Conservation (phyloP, 2,888 invertebrate genomes). For the Lepas anatifera region DNA sequence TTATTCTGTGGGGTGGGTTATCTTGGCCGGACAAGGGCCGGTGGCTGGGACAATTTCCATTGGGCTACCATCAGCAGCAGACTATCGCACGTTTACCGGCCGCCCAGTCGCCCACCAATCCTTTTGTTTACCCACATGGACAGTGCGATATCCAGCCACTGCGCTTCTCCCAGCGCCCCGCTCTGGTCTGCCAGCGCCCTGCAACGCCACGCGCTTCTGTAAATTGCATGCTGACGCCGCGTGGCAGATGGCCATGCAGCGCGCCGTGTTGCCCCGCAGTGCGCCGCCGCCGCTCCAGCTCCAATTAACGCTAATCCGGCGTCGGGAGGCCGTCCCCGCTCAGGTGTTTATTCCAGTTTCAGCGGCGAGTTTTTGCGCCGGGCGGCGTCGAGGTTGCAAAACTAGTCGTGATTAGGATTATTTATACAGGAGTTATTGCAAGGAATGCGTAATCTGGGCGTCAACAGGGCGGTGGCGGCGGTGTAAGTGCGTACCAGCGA, state of each 20-base stretch:
- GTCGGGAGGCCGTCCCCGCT: neutral
- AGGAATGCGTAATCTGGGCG: slow-evolving; percentile 5
- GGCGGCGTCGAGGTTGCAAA: too few relatives aligned
- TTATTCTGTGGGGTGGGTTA: neutral
- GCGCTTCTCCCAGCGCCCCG: neutral
- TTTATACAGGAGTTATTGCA: slow-evolving; percentile 10
- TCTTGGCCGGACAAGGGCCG: neutral
- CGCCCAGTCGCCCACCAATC: neutral
- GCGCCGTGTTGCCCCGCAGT: neutral
- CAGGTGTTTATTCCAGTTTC: slow-evolving; percentile 10
- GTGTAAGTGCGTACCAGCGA: neutral
- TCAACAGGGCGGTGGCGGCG: neutral
- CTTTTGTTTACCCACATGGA: neutral
- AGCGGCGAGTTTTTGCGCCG: neutral
- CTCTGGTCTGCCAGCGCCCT: neutral
- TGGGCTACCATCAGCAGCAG: neutral
- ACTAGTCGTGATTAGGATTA: slow-evolving; percentile 7
- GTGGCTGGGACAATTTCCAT: neutral
- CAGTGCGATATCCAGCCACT: neutral
- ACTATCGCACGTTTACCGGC: neutral
- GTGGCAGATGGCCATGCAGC: neutral
- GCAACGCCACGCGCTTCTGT: neutral
- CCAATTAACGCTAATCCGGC: slow-evolving; percentile 6
- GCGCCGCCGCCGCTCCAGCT: neutral
- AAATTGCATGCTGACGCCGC: too few relatives aligned